Percentiles rank a stretch among this genome's conserved stretches.
Conservation (phyloP, 2,888 invertebrate species). For the Phaonia tiefii region DNA sequence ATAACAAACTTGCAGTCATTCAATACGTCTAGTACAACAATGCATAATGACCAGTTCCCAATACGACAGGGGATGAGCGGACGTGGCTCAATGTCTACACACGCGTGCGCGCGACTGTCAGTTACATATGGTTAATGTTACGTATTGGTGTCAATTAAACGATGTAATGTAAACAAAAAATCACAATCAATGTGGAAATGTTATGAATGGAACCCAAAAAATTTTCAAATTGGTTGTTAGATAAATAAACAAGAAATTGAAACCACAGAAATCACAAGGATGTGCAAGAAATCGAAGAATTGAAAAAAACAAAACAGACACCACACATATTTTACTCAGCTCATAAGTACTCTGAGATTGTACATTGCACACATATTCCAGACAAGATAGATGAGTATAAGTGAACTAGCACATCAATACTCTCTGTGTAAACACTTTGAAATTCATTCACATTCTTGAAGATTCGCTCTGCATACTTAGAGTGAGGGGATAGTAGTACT, state of each 20-base stretch:
- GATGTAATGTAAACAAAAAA: constrained; percentile 46
- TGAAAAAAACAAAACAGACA: neutral
- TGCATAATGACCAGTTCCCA: neutral
- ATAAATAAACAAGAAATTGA: constrained; percentile 4
- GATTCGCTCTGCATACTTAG: neutral
- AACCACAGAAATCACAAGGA: neutral
- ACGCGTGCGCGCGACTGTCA: constrained; percentile 8
- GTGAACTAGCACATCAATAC: no score
- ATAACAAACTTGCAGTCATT: constrained; percentile 21
- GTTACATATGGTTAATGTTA: constrained; percentile 29
- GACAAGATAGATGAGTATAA: no score
- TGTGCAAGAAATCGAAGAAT: neutral
- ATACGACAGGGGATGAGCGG: neutral
- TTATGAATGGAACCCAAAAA: neutral
- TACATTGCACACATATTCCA: no score
- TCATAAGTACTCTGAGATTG: no score
- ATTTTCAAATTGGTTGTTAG: neutral
- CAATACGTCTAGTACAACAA: neutral
- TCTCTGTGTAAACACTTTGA: constrained; percentile 4
- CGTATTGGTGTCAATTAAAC: constrained; percentile 58
- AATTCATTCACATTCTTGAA: neutral
- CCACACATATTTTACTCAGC: no score
- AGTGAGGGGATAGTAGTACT: no score
- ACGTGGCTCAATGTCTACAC: constrained; percentile 15
- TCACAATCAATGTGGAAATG: neutral